Base-by-base conservation (phyloP, 2,888 invertebrate genomes). In the Dynastes grantii region DNA sequence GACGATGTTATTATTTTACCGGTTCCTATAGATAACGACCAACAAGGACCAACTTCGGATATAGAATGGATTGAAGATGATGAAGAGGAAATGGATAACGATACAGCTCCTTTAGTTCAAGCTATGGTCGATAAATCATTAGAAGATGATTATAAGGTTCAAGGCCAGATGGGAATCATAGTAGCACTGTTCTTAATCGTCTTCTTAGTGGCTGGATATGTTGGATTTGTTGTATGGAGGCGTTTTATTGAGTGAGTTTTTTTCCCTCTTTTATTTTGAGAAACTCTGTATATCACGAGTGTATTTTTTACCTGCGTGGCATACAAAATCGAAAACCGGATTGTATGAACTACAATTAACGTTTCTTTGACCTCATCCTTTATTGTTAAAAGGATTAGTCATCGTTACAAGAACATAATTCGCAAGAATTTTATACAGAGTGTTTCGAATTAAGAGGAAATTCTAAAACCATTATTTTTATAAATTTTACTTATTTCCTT, bases 41-140 rank as follows among this genome's bases (percentile, higher is more conserved):
- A 45, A 1, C 73, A 61, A 53, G 61, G 58, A 6, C 78, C 78
- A 1, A 73, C 29, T 29, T 51, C 53, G 2, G 37, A 73, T 37
- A 71, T 71, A 32, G 78, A 78, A 71, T 70, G 68, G 78, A 78
- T 78, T 3, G 71, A 78, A 78, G 64, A 78, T 0, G 78, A 71
- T 11, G 51, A 51, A 11, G 51, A 27, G 5, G 68, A 61, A 27
- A 49, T 40, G 45, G 49, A 75, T 13, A 22, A 32, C 0, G 73
- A 75, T 49, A 6, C 13, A 5, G 49, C 61, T 1, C 61, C 73
- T 16, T 9, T 75, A 16, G 73, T 75, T 8, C 61, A 75, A 40
- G 73, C 73, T 32, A 75, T 75, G 49, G 32, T 55, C 27, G 45
- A 75, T n/a, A 29, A 27, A 13, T 22, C 58, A 6, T 8, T 27